Percentiles rank a stretch among this genome's conserved stretches.
Conservation (phyloP, 2,888 invertebrate species). For the Monopis laevigella region DNA sequence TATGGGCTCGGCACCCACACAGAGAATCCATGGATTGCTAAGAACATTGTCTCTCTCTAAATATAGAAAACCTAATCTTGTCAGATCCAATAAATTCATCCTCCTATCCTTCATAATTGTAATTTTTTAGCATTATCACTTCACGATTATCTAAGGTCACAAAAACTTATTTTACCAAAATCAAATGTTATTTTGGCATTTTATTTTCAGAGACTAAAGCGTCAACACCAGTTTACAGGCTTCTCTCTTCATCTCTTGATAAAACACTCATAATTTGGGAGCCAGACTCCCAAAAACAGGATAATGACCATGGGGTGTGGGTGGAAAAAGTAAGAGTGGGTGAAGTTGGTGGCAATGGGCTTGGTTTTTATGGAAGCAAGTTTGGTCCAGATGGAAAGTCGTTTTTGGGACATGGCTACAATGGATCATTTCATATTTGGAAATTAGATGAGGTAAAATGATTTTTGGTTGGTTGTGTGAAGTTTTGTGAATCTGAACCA, state of each 20-base stretch:
- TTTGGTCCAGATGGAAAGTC: slow-evolving; percentile 75
- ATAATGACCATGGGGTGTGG: slow-evolving; percentile 76
- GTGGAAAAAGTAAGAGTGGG: slow-evolving; percentile 85
- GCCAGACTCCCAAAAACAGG: slow-evolving; percentile 32
- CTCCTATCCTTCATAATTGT: too few relatives aligned
- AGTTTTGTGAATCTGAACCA: too few relatives aligned
- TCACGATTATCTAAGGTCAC: too few relatives aligned
- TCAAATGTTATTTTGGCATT: too few relatives aligned
- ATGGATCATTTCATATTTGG: slow-evolving; percentile 94
- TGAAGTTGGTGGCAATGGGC: slow-evolving; percentile 90
- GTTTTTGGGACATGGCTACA: slow-evolving; percentile 89
- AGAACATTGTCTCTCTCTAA: too few relatives aligned
- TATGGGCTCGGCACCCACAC: too few relatives aligned
- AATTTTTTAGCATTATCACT: too few relatives aligned
- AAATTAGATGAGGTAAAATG: slow-evolving; percentile 56
- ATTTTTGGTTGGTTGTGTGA: too few relatives aligned
- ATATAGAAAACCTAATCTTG: too few relatives aligned
- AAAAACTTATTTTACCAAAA: too few relatives aligned
- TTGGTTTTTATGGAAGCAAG: slow-evolving; percentile 93
- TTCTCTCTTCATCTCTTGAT: slow-evolving; percentile 91
- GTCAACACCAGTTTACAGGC: slow-evolving; percentile 39
- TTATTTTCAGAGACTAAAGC: slow-evolving; percentile 18
- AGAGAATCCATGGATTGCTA: too few relatives aligned
- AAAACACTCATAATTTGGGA: slow-evolving; percentile 94
- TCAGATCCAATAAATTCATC: neutral